Conservation (phyloP, 2,888 invertebrate species). For the Rotaria socialis region DNA sequence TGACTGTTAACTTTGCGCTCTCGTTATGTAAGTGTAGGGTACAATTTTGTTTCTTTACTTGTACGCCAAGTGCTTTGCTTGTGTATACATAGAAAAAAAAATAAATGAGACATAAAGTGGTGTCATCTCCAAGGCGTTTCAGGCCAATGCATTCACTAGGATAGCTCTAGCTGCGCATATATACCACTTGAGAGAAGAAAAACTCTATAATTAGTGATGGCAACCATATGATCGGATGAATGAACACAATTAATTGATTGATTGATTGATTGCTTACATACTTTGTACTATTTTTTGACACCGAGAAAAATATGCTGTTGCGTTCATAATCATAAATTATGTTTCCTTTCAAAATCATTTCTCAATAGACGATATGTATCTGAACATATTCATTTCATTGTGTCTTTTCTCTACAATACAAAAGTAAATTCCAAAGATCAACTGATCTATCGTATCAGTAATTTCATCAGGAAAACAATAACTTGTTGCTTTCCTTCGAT, state of each 20-base stretch:
- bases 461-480: not conserved
- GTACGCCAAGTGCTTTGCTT: not conserved
- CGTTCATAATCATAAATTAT: not conserved
- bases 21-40: not conserved
- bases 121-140: conserved; percentile 7
- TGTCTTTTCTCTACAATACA: no score
- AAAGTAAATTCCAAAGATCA: not conserved
- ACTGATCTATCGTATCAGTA: not conserved
- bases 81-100: not conserved
- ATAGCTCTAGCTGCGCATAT: not conserved
- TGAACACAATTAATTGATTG: conserved; percentile 18
- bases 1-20: not conserved
- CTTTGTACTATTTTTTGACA: not conserved
- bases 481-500: not conserved
- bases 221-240: not conserved
- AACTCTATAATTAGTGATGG: not conserved
- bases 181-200: not conserved
- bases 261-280: conserved; percentile 11
- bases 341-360: not conserved
- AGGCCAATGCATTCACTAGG: not conserved
- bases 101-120: conserved; percentile 14
- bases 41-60: not conserved
- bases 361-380: not conserved
- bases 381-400: not conserved
- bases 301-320: not conserved